phyloP scores from a whole-genome alignment of 2,797 vertebrate genomes.

The Echiichthys vipera region DNA sequence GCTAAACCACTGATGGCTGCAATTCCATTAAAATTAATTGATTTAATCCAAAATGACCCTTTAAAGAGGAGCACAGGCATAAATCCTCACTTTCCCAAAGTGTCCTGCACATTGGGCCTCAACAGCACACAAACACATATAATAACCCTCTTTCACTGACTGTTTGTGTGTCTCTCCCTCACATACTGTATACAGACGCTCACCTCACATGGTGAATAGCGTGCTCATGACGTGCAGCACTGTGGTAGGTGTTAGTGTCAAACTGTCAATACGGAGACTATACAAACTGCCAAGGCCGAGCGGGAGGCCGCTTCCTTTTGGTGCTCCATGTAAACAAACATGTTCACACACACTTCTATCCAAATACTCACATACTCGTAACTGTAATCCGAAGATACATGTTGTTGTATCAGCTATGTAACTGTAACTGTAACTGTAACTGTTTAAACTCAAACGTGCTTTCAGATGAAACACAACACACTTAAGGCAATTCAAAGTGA shows the following conservation, averaged over 20 bases:
- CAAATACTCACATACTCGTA: not conserved
- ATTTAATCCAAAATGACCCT: not conserved
- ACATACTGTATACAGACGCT: not conserved
- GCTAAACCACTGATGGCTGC: not conserved
- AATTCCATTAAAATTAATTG: not conserved
- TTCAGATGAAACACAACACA: too few species aligned
- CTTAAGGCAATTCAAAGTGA: too few species aligned
- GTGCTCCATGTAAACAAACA: slow-evolving; percentile 6
- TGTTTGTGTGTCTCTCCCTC: not conserved
- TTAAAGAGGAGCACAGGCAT: not conserved
- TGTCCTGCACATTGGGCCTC: not conserved
- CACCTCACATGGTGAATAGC: slow-evolving; percentile 24
- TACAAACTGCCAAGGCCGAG: slow-evolving; percentile 47
- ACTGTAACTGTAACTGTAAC: too few species aligned
- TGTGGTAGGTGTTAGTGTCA: slow-evolving; percentile 47
- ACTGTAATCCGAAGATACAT: not conserved
- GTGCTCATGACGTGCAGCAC: slow-evolving; percentile 1
- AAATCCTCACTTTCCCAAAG: not conserved
- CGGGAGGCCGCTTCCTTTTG: slow-evolving; percentile 14
- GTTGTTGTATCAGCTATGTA: not conserved
- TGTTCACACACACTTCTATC: not conserved
- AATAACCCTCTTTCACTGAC: not conserved
- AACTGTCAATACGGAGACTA: slow-evolving; percentile 52
- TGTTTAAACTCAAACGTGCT: slow-evolving; percentile 4
- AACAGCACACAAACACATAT: not conserved